These are phyloP conservation scores for Caenorhabditis virilis DNA, from an alignment of 2,888 invertebrate genomes.

Conservation along the genomic window DNA sequence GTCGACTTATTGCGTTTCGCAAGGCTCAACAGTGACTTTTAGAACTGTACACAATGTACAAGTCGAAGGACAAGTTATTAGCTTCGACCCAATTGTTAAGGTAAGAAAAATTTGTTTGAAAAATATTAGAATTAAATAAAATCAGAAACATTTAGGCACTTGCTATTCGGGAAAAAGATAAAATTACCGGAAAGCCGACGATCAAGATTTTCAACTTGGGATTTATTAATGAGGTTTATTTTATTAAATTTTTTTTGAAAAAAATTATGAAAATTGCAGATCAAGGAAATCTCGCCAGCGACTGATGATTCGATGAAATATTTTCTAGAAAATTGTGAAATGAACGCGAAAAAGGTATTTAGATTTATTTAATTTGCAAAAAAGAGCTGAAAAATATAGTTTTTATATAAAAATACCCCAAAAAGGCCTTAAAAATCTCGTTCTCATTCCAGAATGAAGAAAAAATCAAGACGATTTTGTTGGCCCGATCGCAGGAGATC, in stretches of 20 bases:
- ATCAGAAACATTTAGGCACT: constrained; percentile 25
- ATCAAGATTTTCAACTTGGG: constrained; percentile 42
- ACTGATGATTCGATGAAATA: background rate
- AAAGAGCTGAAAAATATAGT: too few relatives aligned
- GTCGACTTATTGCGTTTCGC: too few relatives aligned
- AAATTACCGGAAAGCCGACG: constrained; percentile 27
- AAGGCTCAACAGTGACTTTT: constrained; percentile 41
- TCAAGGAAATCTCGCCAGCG: constrained; percentile 4
- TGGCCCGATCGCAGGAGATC: constrained; percentile 4
- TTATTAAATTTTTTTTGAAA: background rate
- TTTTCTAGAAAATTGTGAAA: background rate
- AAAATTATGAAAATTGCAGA: constrained; percentile 7
- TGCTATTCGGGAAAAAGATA: constrained; percentile 27
- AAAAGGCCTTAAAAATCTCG: too few relatives aligned
- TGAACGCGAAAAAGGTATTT: constrained; percentile 3
- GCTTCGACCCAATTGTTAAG: constrained; percentile 37
- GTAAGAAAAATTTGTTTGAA: constrained; percentile 3
- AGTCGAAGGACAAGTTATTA: constrained; percentile 35
- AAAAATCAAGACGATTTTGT: too few relatives aligned
- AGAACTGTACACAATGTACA: constrained; percentile 23
- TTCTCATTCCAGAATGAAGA: too few relatives aligned
- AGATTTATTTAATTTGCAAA: too few relatives aligned
- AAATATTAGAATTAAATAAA: background rate
- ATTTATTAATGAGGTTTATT: constrained; percentile 33
- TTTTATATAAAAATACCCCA: too few relatives aligned